Evolutionary conservation across 92 coral and sea anemone genomes (phyloP).

Genomic region (Palythoa grandis): DNA sequence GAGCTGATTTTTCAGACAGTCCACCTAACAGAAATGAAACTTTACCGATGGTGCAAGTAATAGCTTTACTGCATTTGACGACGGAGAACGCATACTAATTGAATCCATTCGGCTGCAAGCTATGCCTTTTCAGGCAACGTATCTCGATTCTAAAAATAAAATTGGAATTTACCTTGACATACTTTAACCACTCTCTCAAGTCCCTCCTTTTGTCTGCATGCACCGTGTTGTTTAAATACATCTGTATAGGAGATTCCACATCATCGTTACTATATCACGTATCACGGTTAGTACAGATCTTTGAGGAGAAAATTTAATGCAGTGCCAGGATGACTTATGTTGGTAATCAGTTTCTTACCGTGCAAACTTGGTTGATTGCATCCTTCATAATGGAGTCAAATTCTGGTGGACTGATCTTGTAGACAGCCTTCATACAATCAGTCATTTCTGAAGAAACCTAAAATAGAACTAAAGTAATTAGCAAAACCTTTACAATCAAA

Average conservation of each 20-base stretch:
- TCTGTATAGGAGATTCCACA: background rate
- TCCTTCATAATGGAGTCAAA: constrained; percentile 30
- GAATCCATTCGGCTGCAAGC: too few species aligned
- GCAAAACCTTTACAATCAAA: background rate
- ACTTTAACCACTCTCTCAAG: constrained; percentile 23
- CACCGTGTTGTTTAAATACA: constrained; percentile 26
- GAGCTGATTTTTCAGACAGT: too few species aligned
- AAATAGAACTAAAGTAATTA: background rate
- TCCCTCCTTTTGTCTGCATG: constrained; percentile 8
- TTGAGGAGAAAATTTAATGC: too few species aligned
- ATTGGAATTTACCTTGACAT: constrained; percentile 5
- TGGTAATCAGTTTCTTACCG: background rate
- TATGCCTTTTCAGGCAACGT: too few species aligned
- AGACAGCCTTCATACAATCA: constrained; percentile 24
- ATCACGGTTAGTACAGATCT: too few species aligned
- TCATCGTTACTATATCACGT: too few species aligned
- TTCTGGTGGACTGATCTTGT: constrained; percentile 26
- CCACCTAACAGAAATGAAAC: too few species aligned
- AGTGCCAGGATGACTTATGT: too few species aligned
- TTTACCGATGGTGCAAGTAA: too few species aligned
- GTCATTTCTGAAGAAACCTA: constrained; percentile 23
- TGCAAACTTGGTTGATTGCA: constrained; percentile 38
- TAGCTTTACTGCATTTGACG: too few species aligned
- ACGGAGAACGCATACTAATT: too few species aligned
- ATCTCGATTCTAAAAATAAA: background rate